These are phyloP conservation scores for Polypterus senegalus DNA, from an alignment of 2,113 vertebrate species.

Conservation along the genomic window DNA sequence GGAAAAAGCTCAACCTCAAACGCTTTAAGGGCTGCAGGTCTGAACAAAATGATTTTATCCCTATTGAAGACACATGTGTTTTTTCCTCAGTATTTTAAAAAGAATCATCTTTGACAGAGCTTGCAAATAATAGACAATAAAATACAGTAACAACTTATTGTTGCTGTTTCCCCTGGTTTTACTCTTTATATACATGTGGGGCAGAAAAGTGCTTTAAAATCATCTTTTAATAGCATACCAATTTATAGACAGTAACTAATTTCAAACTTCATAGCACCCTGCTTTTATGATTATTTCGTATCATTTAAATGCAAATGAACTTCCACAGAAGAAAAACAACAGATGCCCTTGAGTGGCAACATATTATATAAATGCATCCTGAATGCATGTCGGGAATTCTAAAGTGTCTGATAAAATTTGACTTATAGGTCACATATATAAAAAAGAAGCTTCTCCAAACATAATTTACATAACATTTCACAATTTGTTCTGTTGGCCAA, in stretches of 20 bases:
- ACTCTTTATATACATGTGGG: constrained; percentile 56
- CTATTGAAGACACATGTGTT: no score
- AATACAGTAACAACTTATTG: no score
- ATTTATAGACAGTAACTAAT: constrained; percentile 82
- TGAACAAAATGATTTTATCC: no score
- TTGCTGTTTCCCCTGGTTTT: no score
- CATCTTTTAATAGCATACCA: constrained; percentile 67
- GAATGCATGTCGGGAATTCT: constrained; percentile 50
- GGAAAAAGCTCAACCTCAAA: no score
- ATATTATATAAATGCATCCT: constrained; percentile 46
- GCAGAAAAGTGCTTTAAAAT: constrained; percentile 64
- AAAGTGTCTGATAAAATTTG: constrained; percentile 46
- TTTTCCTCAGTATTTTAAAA: no score
- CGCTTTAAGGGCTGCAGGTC: no score
- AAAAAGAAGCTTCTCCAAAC: constrained; percentile 58
- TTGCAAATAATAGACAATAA: no score
- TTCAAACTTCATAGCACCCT: constrained; percentile 82
- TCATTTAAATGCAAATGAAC: constrained; percentile 84
- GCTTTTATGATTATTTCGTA: constrained; percentile 79
- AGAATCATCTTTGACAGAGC: no score
- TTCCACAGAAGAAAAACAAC: constrained; percentile 70
- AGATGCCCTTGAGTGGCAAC: constrained; percentile 71
- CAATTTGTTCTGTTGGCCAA: constrained; percentile 56
- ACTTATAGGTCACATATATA: constrained; percentile 41
- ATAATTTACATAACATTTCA: constrained; percentile 63